Evolutionary conservation across 2,888 invertebrate genomes (phyloP), one percentile per base, ranked within the genome.

Genomic region (Bellardia bayeri): DNA sequence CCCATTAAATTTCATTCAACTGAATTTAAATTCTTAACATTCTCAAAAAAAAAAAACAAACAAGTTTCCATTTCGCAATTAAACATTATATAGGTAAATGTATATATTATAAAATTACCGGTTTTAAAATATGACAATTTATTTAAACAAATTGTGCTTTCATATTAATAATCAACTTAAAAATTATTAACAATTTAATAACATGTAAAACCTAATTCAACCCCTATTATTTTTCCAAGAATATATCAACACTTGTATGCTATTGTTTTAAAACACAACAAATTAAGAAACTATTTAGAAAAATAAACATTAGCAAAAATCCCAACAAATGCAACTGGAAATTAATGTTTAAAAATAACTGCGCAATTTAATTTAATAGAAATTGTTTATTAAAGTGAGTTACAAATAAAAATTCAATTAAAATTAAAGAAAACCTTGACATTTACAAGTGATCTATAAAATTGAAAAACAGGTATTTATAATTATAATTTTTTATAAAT

Each of bases 381-480:
- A 64, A 64, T 64, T 64, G 23, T 14, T n/a, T 51, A 51, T 11
- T 7, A 51, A 63, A 76, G 63, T 14, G 40, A 40, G 40, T 40
- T 64, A 9, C 23, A 51, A 49, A 51, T n/a, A 23, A 76, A 40
- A 64, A 64, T 8, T 40, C 66, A 66, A 66, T 76, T 68, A 68
- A 63, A 63, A 37, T 9, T 9, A 45, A 56, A 58, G 30, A 56
- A 45, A 30, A 30, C 13, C 7, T 68, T 45, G 68, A 68, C 68
- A 30, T 16, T 58, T n/a, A 45, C 45, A 45, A 68, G 33, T 58
- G 45, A 51, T 58, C 30, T 58, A 58, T 56, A 40, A 42, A 66
- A 66, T 30, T 11, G 40, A 37, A 58, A 58, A 49, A 80, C 79
- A 80, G 68, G 58, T 69, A 49, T 79, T 58, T 79, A 61, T n/a